phyloP scores from a whole-genome alignment of 2,797 vertebrate genomes.

The Myoxocephalus aenaeus region DNA sequence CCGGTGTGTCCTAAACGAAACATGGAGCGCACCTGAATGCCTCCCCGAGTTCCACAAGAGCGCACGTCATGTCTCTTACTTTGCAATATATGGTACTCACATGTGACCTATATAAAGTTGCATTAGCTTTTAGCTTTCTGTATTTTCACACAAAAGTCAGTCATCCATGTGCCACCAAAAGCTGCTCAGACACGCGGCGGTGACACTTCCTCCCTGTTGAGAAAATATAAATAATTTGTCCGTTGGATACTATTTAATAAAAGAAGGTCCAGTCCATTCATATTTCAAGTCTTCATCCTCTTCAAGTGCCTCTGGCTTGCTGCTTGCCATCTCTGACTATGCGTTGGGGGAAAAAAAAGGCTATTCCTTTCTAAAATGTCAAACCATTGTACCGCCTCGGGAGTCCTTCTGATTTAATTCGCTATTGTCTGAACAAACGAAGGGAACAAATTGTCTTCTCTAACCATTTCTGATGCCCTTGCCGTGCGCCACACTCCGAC shows the following conservation, averaged over 20 bases:
- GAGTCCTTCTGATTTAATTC: slow-evolving; percentile 31
- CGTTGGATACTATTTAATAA: slow-evolving; percentile 10
- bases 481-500: slow-evolving; percentile 50
- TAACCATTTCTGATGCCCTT: slow-evolving; percentile 33
- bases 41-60: slow-evolving; percentile 36
- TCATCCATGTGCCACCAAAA: slow-evolving; percentile 40
- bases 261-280: slow-evolving; percentile 26
- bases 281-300: slow-evolving; percentile 46
- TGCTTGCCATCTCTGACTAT: slow-evolving; percentile 60
- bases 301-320: slow-evolving; percentile 24
- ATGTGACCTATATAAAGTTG: slow-evolving; percentile 63
- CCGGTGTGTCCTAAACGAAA: slow-evolving; percentile 49
- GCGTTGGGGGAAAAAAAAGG: slow-evolving; percentile 15
- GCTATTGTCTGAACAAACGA: slow-evolving; percentile 4
- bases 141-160: slow-evolving; percentile 40
- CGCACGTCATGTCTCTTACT: slow-evolving; percentile 35
- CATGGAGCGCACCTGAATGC: slow-evolving; percentile 63
- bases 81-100: slow-evolving; percentile 40
- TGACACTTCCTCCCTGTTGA: slow-evolving; percentile 37
- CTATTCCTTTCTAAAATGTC: slow-evolving; percentile 43
- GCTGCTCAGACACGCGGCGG: slow-evolving; percentile 8
- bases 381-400: slow-evolving; percentile 25
- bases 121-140: slow-evolving; percentile 34
- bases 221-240: slow-evolving; percentile 24
- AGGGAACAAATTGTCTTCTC: slow-evolving; percentile 11